phyloP scores from a whole-genome alignment of 2,797 vertebrate species.

The Nothura maculosa region DNA sequence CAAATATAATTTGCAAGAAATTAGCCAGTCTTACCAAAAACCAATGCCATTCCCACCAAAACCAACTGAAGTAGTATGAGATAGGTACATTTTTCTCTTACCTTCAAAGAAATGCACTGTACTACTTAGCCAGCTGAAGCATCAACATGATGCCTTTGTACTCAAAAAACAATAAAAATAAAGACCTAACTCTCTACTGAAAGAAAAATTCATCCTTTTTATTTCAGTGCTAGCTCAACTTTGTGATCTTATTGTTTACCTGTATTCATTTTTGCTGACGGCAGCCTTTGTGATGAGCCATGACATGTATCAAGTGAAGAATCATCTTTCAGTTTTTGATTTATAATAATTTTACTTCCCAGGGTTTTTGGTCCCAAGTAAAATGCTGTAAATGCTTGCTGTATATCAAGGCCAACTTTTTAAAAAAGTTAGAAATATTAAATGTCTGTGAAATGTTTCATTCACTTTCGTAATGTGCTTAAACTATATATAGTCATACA shows the following conservation, averaged over 20 bases:
- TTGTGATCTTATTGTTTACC: conserved; percentile 62
- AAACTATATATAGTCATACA: not conserved
- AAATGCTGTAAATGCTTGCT: conserved; percentile 86
- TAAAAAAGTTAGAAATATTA: conserved; percentile 14
- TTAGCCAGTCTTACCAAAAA: not conserved
- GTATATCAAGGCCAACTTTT: conserved; percentile 94
- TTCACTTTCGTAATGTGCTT: not conserved
- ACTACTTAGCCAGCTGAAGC: not conserved
- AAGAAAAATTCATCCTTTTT: not conserved
- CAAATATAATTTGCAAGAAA: not conserved
- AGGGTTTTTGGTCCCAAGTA: conserved; percentile 82
- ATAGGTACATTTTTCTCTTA: not conserved
- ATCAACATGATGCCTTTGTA: not conserved
- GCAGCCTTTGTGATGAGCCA: conserved; percentile 9
- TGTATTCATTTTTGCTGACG: conserved; percentile 47
- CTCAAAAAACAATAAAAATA: not conserved
- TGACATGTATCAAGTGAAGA: conserved; percentile 32
- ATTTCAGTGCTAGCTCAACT: not conserved
- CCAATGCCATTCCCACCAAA: not conserved
- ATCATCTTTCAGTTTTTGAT: conserved; percentile 60
- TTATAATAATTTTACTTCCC: conserved; percentile 63
- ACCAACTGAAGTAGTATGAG: not conserved
- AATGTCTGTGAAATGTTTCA: not conserved
- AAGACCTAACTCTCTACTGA: not conserved
- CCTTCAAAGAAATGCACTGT: not conserved